A percentile compares a stretch with the other conserved stretches of the same genome.
These are phyloP conservation scores for Dendrolimus pini DNA, from an alignment of 2,888 invertebrate species.

Conservation along the genomic window DNA sequence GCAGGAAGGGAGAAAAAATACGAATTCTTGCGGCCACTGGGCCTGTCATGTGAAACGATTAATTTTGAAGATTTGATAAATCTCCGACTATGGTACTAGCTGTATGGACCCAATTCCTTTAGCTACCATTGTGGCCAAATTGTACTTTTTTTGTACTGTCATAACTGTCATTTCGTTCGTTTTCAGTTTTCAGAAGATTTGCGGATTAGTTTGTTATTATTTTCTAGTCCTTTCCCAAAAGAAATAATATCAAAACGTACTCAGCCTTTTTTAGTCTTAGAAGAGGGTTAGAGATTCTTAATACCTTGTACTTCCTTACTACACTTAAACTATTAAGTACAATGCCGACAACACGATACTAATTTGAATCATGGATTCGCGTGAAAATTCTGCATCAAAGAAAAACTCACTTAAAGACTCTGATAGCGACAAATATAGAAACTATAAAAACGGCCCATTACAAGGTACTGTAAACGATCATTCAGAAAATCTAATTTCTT, in stretches of 20 bases:
- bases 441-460: constrained; percentile 29
- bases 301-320: too few species aligned
- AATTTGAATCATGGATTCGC: constrained; percentile 58
- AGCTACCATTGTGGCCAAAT: neutral
- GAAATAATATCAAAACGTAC: too few species aligned
- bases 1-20: too few species aligned
- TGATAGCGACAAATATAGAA: constrained; percentile 39
- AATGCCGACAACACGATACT: constrained; percentile 54
- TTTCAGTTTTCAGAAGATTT: constrained; percentile 7
- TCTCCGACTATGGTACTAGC: neutral
- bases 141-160: neutral
- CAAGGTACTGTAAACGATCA: constrained; percentile 36
- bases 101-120: neutral
- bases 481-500: constrained; percentile 48
- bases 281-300: too few species aligned
- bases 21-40: too few species aligned
- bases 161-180: neutral
- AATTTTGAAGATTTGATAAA: too few species aligned
- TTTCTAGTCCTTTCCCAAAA: constrained; percentile 15
- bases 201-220: constrained; percentile 30
- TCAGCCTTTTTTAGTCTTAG: too few species aligned
- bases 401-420: constrained; percentile 38
- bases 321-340: constrained; percentile 22
- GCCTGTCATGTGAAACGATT: too few species aligned
- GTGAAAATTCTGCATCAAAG: constrained; percentile 38